These are phyloP conservation scores for Acanthisitta chloris DNA, from an alignment of 2,113 vertebrate genomes.

Conservation along the genomic window DNA sequence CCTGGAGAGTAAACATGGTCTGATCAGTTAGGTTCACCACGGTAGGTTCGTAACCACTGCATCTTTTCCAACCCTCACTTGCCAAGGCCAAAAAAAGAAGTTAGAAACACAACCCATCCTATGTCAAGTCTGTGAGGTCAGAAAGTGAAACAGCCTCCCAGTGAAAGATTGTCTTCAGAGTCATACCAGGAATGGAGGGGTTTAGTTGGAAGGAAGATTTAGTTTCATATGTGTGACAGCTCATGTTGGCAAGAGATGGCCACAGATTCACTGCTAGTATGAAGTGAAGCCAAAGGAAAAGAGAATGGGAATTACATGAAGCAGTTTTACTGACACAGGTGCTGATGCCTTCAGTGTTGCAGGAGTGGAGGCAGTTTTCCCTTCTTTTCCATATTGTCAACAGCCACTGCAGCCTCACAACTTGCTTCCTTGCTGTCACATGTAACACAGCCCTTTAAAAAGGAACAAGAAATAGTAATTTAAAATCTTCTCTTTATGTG, in stretches of 20 bases:
- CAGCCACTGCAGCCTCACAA: not conserved
- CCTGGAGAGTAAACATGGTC: not conserved
- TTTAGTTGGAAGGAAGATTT: not conserved
- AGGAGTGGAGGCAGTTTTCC: not conserved
- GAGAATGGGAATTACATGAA: not conserved
- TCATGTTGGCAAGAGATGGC: not conserved
- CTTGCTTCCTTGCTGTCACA: not conserved
- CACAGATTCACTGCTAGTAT: not conserved
- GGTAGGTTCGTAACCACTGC: not conserved
- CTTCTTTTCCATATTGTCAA: not conserved
- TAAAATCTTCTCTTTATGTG: not conserved
- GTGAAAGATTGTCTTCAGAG: not conserved
- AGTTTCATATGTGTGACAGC: not conserved
- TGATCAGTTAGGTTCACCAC: not conserved
- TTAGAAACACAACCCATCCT: not conserved
- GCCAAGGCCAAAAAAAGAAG: not conserved
- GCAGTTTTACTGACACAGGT: not conserved
- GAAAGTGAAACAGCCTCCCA: not conserved
- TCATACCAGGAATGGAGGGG: not conserved
- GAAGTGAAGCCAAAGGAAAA: not conserved
- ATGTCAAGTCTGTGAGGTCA: not conserved
- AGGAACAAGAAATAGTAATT: not conserved
- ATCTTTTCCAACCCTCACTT: not conserved
- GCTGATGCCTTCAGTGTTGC: not conserved
- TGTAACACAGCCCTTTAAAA: slow-evolving; percentile 45